phyloP scores from a whole-genome alignment of 2,888 invertebrate genomes.

The Pristionchus entomophagus region DNA sequence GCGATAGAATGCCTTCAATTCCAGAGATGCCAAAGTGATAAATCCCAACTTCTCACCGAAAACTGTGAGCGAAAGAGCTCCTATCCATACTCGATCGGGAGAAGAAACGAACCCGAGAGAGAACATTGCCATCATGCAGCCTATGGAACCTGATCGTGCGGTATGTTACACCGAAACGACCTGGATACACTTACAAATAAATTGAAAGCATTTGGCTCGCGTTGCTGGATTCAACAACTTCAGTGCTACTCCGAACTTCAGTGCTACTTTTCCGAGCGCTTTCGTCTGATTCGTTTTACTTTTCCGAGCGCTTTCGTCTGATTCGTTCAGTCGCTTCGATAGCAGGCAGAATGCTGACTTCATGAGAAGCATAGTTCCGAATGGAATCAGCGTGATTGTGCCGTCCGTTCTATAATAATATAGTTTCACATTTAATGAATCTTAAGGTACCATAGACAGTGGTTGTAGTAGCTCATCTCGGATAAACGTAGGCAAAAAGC shows the following conservation, averaged over 20 bases:
- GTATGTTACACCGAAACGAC: neutral
- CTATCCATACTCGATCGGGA: neutral
- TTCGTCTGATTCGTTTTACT: neutral
- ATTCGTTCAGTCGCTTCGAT: neutral
- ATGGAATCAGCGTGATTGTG: slow-evolving; percentile 1
- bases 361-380: neutral
- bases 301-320: neutral
- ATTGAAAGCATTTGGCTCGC: neutral
- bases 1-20: neutral
- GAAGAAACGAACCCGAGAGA: neutral
- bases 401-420: neutral
- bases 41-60: too few relatives aligned
- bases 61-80: neutral
- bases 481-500: slow-evolving; percentile 20
- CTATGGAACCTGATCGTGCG: neutral
- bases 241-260: too few relatives aligned
- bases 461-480: neutral
- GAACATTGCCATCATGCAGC: neutral
- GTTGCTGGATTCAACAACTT: neutral
- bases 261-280: neutral
- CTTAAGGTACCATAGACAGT: neutral
- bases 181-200: neutral
- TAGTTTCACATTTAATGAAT: neutral
- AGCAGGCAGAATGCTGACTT: neutral
- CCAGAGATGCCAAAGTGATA: too few relatives aligned